A percentile compares a stretch with the other conserved stretches of the same genome.
These are phyloP conservation scores for Campoplex capitator DNA, from an alignment of 2,888 invertebrate species.

Conservation along the genomic window DNA sequence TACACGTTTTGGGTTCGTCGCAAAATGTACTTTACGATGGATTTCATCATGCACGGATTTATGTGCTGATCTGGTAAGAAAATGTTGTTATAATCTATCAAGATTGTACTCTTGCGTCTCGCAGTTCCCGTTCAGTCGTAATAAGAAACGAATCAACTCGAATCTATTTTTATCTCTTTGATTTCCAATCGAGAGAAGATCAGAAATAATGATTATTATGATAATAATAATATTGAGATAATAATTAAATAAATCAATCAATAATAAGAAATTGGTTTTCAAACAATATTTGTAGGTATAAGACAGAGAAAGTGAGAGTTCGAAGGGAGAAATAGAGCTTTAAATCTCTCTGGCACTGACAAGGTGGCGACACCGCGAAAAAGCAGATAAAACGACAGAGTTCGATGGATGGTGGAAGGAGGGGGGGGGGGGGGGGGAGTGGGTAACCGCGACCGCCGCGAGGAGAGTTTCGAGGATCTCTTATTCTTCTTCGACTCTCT, in stretches of 20 bases:
- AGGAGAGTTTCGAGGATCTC: slow-evolving; percentile 57
- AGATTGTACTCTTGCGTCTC: background rate
- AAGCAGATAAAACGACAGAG: slow-evolving; percentile 72
- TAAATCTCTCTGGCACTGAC: slow-evolving; percentile 74
- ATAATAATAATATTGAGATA: background rate
- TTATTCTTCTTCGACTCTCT: slow-evolving; percentile 45
- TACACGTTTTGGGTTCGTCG: too few species aligned
- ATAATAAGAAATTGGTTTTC: background rate
- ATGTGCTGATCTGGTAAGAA: too few species aligned
- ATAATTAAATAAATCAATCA: background rate
- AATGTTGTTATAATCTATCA: too few species aligned
- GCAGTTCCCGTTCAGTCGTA: background rate
- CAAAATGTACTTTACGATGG: too few species aligned
- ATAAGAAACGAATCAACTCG: background rate
- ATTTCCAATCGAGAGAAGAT: background rate
- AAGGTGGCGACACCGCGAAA: slow-evolving; percentile 70
- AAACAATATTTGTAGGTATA: slow-evolving; percentile 7
- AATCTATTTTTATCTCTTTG: too few species aligned
- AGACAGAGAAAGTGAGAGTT: background rate
- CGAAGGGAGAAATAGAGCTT: slow-evolving; percentile 59
- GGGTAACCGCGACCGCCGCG: slow-evolving; percentile 59
- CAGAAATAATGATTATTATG: background rate
- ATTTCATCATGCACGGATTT: too few species aligned
- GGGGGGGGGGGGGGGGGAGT: slow-evolving; percentile 4
- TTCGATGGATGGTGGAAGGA: slow-evolving; percentile 19